Evolutionary conservation across 2,888 invertebrate species (phyloP).

Genomic region (Acheta domesticus): DNA sequence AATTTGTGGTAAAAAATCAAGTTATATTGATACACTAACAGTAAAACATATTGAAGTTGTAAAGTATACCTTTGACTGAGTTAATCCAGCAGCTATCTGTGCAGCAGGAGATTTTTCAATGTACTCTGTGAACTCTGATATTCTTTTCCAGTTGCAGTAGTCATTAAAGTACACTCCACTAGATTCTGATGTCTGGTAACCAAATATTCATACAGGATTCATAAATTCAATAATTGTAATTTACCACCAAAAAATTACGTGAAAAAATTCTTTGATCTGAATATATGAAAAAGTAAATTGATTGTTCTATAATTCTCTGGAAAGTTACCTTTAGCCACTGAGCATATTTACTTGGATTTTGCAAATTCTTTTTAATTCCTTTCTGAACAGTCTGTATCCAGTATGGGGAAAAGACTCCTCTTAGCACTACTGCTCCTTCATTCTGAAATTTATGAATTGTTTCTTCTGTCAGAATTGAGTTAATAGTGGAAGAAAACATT

Average conservation of each 20-base stretch:
- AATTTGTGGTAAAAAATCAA: neutral
- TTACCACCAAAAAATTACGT: no score
- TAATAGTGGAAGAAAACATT: no score
- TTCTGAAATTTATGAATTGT: constrained; percentile 34
- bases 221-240: no score
- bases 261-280: no score
- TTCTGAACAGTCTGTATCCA: constrained; percentile 40
- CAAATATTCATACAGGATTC: no score
- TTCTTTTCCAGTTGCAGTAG: constrained; percentile 43
- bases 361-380: constrained; percentile 41
- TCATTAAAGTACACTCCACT: constrained; percentile 43
- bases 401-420: constrained; percentile 39
- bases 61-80: constrained; percentile 37
- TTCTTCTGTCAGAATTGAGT: no score
- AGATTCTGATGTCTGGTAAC: constrained; percentile 29
- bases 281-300: no score
- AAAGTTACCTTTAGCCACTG: constrained; percentile 37
- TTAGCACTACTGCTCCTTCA: constrained; percentile 41
- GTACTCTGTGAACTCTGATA: constrained; percentile 42
- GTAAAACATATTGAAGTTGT: neutral
- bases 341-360: constrained; percentile 38
- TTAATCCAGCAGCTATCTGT: constrained; percentile 40
- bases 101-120: constrained; percentile 42
- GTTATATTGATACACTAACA: neutral
- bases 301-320: constrained; percentile 28